phyloP scores from a whole-genome alignment of 2,888 invertebrate species.

The Macropis europaea region DNA sequence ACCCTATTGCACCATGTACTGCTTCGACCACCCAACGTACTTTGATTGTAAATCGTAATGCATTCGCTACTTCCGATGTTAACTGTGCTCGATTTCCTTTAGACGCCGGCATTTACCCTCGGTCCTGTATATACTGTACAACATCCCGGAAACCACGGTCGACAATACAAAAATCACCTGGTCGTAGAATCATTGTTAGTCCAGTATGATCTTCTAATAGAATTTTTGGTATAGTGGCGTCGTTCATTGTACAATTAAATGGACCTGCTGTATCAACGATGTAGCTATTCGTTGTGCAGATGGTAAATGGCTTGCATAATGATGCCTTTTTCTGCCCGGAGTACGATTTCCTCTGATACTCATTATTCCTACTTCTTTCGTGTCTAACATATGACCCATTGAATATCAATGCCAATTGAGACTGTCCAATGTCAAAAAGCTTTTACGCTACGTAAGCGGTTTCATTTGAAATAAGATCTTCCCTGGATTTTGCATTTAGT shows the following conservation, averaged over 20 bases:
- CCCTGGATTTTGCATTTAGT: neutral
- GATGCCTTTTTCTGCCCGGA: conserved; percentile 55
- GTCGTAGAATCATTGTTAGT: neutral
- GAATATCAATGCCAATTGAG: conserved; percentile 17
- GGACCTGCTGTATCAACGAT: conserved; percentile 55
- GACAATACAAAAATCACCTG: conserved; percentile 51
- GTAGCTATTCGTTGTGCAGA: conserved; percentile 57
- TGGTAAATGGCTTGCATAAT: conserved; percentile 62
- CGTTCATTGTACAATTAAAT: conserved; percentile 19
- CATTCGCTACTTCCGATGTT: conserved; percentile 53
- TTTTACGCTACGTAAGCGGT: neutral
- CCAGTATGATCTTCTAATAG: neutral
- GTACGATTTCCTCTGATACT: conserved; percentile 44
- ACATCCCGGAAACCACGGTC: conserved; percentile 64
- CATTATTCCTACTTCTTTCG: conserved; percentile 47
- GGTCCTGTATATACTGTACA: conserved; percentile 27
- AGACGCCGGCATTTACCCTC: conserved; percentile 59
- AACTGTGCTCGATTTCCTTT: conserved; percentile 56
- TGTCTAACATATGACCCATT: conserved; percentile 43
- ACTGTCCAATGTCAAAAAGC: neutral
- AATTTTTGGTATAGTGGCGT: neutral
- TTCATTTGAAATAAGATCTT: neutral
- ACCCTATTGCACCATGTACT: conserved; percentile 32
- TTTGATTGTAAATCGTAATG: conserved; percentile 55
- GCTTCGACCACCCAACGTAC: conserved; percentile 51